A percentile compares a stretch with the other conserved stretches of the same genome.
Conservation (phyloP, 2,888 invertebrate genomes). For the Pristionchus exspectatus region DNA sequence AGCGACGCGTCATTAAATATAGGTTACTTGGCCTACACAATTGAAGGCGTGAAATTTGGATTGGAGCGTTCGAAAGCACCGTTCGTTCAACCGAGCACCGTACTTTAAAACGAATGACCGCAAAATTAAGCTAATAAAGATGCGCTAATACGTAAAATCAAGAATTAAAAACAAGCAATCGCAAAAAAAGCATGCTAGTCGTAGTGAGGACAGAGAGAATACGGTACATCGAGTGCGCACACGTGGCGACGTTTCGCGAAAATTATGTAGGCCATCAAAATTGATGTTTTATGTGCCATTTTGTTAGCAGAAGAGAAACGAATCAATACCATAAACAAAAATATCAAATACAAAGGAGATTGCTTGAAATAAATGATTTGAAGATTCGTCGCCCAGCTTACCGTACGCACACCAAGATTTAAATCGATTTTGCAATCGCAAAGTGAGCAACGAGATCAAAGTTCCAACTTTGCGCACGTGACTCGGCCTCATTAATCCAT, state of each 20-base stretch:
- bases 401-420: background rate
- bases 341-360: background rate
- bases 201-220: background rate
- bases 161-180: no score
- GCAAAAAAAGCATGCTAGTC: no score
- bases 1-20: no score
- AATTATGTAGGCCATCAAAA: no score
- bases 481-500: background rate
- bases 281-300: background rate
- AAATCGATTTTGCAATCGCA: conserved; percentile 24
- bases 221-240: background rate
- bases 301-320: background rate
- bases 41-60: no score
- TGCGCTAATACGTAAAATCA: no score
- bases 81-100: no score
- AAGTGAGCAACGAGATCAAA: conserved; percentile 7
- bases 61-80: no score
- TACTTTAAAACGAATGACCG: no score
- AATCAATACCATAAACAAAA: background rate
- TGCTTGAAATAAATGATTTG: background rate
- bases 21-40: no score
- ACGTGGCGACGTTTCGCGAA: background rate
- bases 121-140: no score
- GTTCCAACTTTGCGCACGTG: conserved; percentile 44
- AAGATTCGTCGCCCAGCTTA: background rate